A percentile compares a stretch with the other conserved stretches of the same genome.
Conservation (phyloP, 92 coral and sea anemone species). For the Desmophyllum pertusum region DNA sequence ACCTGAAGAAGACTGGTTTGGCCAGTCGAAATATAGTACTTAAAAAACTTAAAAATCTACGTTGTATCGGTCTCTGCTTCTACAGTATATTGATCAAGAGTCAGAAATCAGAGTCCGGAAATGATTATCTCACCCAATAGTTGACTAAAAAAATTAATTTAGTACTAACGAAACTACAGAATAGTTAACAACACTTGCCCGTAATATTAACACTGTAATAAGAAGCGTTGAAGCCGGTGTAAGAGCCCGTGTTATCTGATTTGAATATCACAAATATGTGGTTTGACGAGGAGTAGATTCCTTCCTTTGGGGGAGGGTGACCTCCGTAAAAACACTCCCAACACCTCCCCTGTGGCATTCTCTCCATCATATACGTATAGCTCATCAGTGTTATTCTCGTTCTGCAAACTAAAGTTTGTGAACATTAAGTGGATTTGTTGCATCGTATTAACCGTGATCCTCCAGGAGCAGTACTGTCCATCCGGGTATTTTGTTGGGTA, state of each 20-base stretch:
- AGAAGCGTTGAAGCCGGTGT: slow-evolving; percentile 40
- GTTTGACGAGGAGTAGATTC: slow-evolving; percentile 48
- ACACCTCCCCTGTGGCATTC: slow-evolving; percentile 22
- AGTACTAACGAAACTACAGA: not conserved
- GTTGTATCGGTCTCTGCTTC: too few relatives aligned
- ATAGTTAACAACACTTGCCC: not conserved
- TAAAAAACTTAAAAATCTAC: too few relatives aligned
- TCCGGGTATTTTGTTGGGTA: slow-evolving; percentile 66
- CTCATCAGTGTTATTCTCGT: slow-evolving; percentile 30
- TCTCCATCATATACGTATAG: slow-evolving; percentile 53
- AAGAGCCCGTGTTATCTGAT: slow-evolving; percentile 39
- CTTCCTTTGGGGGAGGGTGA: slow-evolving; percentile 43
- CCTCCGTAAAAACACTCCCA: slow-evolving; percentile 61
- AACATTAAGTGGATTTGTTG: slow-evolving; percentile 55
- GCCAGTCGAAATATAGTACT: too few relatives aligned
- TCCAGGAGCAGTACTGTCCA: slow-evolving; percentile 84
- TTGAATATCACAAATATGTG: slow-evolving; percentile 51
- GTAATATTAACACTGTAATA: not conserved
- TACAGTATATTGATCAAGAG: too few relatives aligned
- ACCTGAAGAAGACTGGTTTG: too few relatives aligned
- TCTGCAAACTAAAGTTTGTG: slow-evolving; percentile 46
- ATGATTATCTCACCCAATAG: not conserved
- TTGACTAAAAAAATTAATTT: not conserved
- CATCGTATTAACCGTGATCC: slow-evolving; percentile 50
- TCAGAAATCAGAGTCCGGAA: not conserved